Percentiles rank a stretch among this genome's conserved stretches.
Evolutionary conservation across 2,113 vertebrate species (phyloP).

Genomic region (Asarcornis scutulata): DNA sequence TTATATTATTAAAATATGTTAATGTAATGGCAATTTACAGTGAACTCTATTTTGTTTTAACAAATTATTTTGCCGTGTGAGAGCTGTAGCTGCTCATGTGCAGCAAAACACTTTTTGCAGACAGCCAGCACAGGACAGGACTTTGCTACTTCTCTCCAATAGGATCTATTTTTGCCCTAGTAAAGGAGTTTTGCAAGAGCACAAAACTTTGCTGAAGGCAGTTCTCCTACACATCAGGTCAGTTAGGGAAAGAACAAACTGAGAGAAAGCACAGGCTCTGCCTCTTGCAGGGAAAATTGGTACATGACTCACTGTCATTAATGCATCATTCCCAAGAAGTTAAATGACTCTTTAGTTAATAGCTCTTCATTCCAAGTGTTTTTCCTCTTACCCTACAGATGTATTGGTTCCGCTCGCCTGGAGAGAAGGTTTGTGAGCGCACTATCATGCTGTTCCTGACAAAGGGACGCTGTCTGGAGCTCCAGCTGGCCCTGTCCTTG

Average conservation of each 20-base stretch:
- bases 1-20: constrained; percentile 39
- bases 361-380: not conserved
- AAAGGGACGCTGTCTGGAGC: constrained; percentile 74
- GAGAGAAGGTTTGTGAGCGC: constrained; percentile 88
- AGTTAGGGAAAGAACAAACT: not conserved
- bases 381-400: constrained; percentile 84
- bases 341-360: constrained; percentile 30
- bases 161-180: not conserved
- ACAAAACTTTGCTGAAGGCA: constrained; percentile 14
- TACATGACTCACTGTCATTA: not conserved
- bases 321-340: constrained; percentile 27
- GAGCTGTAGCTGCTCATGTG: not conserved
- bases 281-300: not conserved
- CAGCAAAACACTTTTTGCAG: not conserved
- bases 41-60: constrained; percentile 21
- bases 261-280: not conserved
- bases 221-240: not conserved
- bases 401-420: constrained; percentile 85
- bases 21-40: constrained; percentile 32
- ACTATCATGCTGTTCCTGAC: constrained; percentile 85
- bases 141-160: not conserved
- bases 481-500: constrained; percentile 79
- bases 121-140: not conserved
- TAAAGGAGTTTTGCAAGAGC: not conserved
- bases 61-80: not conserved